A percentile compares a stretch with the other conserved stretches of the same genome.
These are phyloP conservation scores for Pimpla rufipes DNA, from an alignment of 2,888 invertebrate genomes.

Conservation along the genomic window DNA sequence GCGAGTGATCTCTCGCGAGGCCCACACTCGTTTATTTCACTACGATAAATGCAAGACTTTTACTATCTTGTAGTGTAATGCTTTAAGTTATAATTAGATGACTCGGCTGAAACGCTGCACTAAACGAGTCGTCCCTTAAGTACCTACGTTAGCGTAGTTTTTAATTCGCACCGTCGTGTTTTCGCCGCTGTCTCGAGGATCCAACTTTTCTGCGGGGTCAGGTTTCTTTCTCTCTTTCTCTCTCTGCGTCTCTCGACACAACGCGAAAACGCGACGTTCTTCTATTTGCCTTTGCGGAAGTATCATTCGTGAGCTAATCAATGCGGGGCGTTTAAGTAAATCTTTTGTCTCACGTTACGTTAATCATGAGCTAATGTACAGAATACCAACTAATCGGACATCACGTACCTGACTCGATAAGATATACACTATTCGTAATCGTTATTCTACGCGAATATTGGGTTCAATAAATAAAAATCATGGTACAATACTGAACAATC, in stretches of 20 bases:
- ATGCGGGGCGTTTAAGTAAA: slow-evolving; percentile 43
- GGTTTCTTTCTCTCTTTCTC: not conserved
- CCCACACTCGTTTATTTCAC: slow-evolving; percentile 45
- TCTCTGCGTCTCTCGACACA: not conserved
- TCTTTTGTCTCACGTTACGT: slow-evolving; percentile 45
- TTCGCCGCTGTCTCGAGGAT: slow-evolving; percentile 8
- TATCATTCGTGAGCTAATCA: slow-evolving; percentile 55
- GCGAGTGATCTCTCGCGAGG: not conserved
- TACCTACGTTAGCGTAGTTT: slow-evolving; percentile 62
- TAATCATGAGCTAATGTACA: slow-evolving; percentile 50
- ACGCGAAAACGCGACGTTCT: slow-evolving; percentile 25
- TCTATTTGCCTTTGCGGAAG: slow-evolving; percentile 56
- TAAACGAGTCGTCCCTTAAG: slow-evolving; percentile 53
- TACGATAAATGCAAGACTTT: slow-evolving; percentile 62
- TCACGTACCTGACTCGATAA: slow-evolving; percentile 44
- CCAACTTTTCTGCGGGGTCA: not conserved
- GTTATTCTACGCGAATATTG: slow-evolving; percentile 54
- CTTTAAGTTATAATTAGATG: slow-evolving; percentile 50
- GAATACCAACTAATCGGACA: slow-evolving; percentile 52
- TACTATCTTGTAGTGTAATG: slow-evolving; percentile 45
- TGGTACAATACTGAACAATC: slow-evolving; percentile 52
- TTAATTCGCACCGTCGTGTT: slow-evolving; percentile 21
- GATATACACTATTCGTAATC: slow-evolving; percentile 55
- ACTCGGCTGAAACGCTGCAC: slow-evolving; percentile 57
- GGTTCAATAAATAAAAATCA: slow-evolving; percentile 58